Evolutionary conservation across 2,797 vertebrate species (phyloP).

Genomic region (Sciurus vulgaris): DNA sequence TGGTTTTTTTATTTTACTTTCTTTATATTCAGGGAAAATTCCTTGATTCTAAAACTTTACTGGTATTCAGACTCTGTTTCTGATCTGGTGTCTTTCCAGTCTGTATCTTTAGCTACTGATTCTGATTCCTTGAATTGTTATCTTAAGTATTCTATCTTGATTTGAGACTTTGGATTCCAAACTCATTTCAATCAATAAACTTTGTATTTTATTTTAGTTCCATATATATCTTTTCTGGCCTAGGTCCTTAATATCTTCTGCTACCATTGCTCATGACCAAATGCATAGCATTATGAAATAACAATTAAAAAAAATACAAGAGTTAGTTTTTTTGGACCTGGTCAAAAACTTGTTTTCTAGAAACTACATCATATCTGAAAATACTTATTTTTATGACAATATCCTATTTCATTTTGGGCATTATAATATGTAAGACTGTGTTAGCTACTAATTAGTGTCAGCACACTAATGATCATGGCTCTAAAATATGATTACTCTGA

Average conservation of each 20-base stretch:
- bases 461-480: not conserved
- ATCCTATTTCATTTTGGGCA: not conserved
- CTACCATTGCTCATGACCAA: not conserved
- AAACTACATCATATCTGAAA: not conserved
- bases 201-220: not conserved
- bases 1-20: too few relatives aligned
- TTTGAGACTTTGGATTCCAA: not conserved
- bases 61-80: too few relatives aligned
- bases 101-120: too few relatives aligned
- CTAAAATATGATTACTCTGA: not conserved
- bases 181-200: not conserved
- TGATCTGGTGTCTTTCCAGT: too few relatives aligned
- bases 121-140: too few relatives aligned
- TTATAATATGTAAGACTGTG: not conserved
- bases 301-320: not conserved
- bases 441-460: not conserved
- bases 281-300: not conserved
- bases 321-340: not conserved
- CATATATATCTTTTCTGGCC: not conserved
- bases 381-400: not conserved
- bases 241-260: not conserved
- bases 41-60: too few relatives aligned
- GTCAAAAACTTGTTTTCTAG: not conserved
- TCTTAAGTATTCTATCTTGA: not conserved
- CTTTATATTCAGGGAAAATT: too few relatives aligned